phyloP scores from a whole-genome alignment of 37 sponge, comb jelly and placozoan genomes.

The Sycon ciliatum region DNA sequence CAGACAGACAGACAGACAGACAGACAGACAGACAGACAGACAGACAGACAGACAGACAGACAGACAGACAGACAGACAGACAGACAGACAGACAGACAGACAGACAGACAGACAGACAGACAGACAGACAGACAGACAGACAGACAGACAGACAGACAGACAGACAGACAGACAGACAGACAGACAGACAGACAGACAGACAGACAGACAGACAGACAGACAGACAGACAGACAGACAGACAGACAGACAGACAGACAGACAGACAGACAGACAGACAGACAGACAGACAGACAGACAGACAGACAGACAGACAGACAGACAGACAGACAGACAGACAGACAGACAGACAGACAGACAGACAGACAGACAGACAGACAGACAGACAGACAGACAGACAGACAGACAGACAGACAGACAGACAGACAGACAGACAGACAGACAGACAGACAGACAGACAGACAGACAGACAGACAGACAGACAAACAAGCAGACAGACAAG shows the following conservation, averaged over 20 bases:
- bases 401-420: conserved; percentile 24
- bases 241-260: conserved; percentile 24
- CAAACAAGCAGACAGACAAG: conserved; percentile 20
- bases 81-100: conserved; percentile 24
- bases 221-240: conserved; percentile 24
- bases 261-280: conserved; percentile 24
- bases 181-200: conserved; percentile 24
- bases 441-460: conserved; percentile 24
- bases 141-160: conserved; percentile 24
- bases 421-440: conserved; percentile 24
- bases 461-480: conserved; percentile 24
- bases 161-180: conserved; percentile 24
- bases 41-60: conserved; percentile 24
- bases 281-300: conserved; percentile 24
- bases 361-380: conserved; percentile 24
- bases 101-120: conserved; percentile 24
- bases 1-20: conserved; percentile 22
- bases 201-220: conserved; percentile 24
- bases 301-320: conserved; percentile 24
- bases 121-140: conserved; percentile 24
- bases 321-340: conserved; percentile 24
- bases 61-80: conserved; percentile 24
- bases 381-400: conserved; percentile 24
- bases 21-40: conserved; percentile 24
- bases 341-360: conserved; percentile 24